Evolutionary conservation across 2,797 vertebrate genomes (phyloP).

Genomic region (Parambassis ranga): DNA sequence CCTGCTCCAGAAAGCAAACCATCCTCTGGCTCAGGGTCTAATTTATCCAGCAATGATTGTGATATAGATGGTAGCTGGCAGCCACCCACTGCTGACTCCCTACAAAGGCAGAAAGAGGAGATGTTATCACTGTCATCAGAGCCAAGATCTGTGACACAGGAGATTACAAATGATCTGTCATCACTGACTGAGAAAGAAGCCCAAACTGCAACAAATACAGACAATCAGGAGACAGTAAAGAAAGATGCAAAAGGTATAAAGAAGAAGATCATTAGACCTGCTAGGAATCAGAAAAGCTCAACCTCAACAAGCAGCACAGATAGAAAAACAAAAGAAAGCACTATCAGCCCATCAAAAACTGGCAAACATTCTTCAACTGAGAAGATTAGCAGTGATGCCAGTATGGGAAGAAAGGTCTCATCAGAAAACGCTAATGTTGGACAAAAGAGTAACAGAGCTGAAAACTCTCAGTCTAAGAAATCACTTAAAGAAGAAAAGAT

Average conservation of each 20-base stretch:
- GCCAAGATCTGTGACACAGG: constrained; percentile 29
- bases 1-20: constrained; percentile 37
- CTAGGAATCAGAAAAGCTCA: constrained; percentile 40
- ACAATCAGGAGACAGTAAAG: constrained; percentile 11
- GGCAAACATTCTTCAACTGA: constrained; percentile 52
- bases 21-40: constrained; percentile 41
- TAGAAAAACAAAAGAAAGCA: constrained; percentile 50
- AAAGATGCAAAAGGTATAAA: constrained; percentile 29
- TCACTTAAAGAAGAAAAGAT: constrained; percentile 21
- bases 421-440: constrained; percentile 55
- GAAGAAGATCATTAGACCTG: constrained; percentile 30
- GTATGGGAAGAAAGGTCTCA: constrained; percentile 55
- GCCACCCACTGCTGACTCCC: constrained; percentile 59
- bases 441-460: constrained; percentile 35
- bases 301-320: constrained; percentile 46
- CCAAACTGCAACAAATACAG: constrained; percentile 7
- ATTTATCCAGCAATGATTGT: constrained; percentile 70
- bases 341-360: constrained; percentile 24
- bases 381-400: constrained; percentile 45
- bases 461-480: constrained; percentile 48
- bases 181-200: constrained; percentile 24
- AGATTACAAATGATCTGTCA: constrained; percentile 39
- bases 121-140: constrained; percentile 77
- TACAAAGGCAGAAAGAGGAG: constrained; percentile 67
- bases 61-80: constrained; percentile 69